Percentiles rank a stretch among this genome's conserved stretches.
Conservation (phyloP, 2,888 invertebrate genomes). For the Frankliniella intonsa region DNA sequence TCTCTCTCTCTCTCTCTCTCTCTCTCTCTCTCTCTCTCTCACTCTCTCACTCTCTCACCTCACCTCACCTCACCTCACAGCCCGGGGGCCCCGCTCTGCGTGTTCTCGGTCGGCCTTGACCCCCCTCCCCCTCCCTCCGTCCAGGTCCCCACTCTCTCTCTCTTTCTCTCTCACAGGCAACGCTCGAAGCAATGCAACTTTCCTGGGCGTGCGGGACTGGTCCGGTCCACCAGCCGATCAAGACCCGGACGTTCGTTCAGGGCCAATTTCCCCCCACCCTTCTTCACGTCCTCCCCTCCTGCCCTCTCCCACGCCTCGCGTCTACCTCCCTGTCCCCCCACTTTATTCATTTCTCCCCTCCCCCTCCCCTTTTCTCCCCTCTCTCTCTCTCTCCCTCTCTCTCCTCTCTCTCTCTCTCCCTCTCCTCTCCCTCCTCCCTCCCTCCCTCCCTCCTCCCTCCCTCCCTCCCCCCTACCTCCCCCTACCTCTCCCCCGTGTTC, state of each 20-base stretch:
- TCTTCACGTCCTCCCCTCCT: too few species aligned
- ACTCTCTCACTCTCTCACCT: conserved; percentile 34
- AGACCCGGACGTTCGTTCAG: too few species aligned
- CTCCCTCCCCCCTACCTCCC: conserved; percentile 32
- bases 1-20: conserved; percentile 34
- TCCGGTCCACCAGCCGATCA: conserved; percentile 36
- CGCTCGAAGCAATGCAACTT: neutral
- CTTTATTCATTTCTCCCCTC: conserved; percentile 31
- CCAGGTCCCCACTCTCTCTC: neutral
- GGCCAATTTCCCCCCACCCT: conserved; percentile 31
- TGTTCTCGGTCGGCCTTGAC: neutral
- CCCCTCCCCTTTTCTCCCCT: conserved; percentile 31
- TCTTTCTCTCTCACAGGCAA: neutral
- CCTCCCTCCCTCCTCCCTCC: conserved; percentile 28
- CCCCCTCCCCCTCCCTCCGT: neutral
- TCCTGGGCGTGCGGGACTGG: neutral
- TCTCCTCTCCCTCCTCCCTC: conserved; percentile 31
- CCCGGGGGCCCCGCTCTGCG: neutral
- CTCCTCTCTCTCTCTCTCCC: conserved; percentile 29
- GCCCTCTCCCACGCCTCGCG: conserved; percentile 33
- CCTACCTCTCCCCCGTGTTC: too few species aligned
- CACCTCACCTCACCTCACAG: conserved; percentile 30
- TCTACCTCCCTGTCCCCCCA: conserved; percentile 25
- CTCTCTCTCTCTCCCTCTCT: conserved; percentile 29
- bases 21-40: conserved; percentile 34